phyloP scores from a whole-genome alignment of 35 echinoderm and acorn worm genomes.

The Hemicentrotus pulcherrimus region DNA sequence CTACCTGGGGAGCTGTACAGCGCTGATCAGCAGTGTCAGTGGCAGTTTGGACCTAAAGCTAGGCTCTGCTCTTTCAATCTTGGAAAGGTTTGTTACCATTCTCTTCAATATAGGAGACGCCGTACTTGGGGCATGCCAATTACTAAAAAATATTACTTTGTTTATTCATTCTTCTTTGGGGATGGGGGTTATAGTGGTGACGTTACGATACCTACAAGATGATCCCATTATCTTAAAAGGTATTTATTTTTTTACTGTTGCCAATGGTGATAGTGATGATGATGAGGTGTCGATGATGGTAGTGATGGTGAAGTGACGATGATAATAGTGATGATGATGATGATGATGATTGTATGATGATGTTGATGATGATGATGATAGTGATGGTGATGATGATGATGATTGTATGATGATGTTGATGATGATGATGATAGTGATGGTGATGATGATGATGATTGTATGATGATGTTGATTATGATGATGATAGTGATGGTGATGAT shows the following conservation, averaged over 20 bases:
- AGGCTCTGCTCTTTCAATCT: constrained; percentile 97
- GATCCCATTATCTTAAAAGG: background rate
- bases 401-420: background rate
- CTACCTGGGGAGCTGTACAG: constrained; percentile 93
- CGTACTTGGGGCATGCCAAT: background rate
- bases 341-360: background rate
- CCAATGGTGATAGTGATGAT: background rate
- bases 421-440: background rate
- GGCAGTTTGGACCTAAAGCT: constrained; percentile 93
- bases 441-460: background rate
- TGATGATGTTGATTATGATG: no score
- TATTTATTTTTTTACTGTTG: background rate
- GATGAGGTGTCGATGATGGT: no score
- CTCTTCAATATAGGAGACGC: background rate
- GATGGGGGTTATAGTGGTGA: no score
- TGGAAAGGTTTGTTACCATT: constrained; percentile 78
- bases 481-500: background rate
- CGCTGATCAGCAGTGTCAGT: constrained; percentile 94
- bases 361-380: background rate
- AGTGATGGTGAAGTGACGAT: background rate
- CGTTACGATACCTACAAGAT: no score
- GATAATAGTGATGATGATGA: background rate
- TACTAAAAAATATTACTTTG: background rate
- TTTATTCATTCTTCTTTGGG: no score
- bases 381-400: background rate